A percentile compares a stretch with the other conserved stretches of the same genome.
Conservation (phyloP, 2,113 vertebrate genomes). For the Anas platyrhynchos region DNA sequence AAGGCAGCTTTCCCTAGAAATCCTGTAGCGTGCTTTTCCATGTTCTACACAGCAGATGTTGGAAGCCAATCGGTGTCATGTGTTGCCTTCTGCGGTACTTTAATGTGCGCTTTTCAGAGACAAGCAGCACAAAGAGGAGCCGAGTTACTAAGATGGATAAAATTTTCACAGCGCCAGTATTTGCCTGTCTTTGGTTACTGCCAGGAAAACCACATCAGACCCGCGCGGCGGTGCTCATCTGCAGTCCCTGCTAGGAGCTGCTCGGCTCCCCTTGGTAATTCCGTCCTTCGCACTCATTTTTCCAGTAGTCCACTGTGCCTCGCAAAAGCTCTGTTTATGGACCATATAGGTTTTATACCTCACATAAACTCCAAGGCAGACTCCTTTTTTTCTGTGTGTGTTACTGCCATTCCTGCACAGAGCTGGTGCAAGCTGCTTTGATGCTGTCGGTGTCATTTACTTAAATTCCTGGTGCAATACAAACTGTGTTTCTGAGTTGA, state of each 20-base stretch:
- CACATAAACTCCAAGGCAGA: neutral
- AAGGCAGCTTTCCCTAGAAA: constrained; percentile 67
- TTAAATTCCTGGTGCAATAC: neutral
- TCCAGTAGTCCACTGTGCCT: neutral
- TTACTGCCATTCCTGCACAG: neutral
- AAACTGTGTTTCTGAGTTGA: neutral
- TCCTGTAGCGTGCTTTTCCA: constrained; percentile 53
- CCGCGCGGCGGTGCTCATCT: neutral
- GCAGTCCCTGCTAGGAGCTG: neutral
- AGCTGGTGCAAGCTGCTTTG: neutral
- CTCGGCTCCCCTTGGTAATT: neutral
- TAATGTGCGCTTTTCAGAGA: constrained; percentile 48
- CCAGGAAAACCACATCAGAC: constrained; percentile 9
- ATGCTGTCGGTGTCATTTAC: neutral
- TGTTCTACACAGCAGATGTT: constrained; percentile 75
- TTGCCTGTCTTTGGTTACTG: neutral
- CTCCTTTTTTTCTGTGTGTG: neutral
- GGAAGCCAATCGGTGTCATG: constrained; percentile 61
- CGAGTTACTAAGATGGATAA: neutral
- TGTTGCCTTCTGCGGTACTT: constrained; percentile 56
- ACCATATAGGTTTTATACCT: neutral
- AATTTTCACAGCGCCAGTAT: neutral
- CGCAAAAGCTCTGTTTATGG: neutral
- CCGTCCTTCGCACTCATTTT: neutral
- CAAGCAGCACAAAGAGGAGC: constrained; percentile 19